Evolutionary conservation across 2,113 vertebrate genomes (phyloP).

Genomic region (Charadrius vociferus): DNA sequence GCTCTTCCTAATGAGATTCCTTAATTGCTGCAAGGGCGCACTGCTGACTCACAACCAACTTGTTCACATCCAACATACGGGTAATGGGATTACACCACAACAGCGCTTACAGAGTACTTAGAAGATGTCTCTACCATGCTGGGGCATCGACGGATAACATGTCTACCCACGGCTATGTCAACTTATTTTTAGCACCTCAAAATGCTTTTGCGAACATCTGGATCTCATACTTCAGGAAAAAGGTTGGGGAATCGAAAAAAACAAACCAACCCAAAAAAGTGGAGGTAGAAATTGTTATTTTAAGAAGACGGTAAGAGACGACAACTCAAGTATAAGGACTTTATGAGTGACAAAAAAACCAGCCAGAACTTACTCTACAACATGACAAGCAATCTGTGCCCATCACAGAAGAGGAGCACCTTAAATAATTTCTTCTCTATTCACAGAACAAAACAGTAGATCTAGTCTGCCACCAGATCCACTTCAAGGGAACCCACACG

Average conservation of each 20-base stretch:
- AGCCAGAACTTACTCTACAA: not conserved
- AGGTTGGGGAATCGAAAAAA: not conserved
- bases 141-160: not conserved
- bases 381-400: not conserved
- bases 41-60: not conserved
- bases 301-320: not conserved
- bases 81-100: not conserved
- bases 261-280: not conserved
- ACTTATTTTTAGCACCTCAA: not conserved
- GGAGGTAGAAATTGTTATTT: constrained; percentile 64
- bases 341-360: not conserved
- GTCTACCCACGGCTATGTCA: not conserved
- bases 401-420: not conserved
- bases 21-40: not conserved
- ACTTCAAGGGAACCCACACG: not conserved
- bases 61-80: not conserved
- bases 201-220: not conserved
- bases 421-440: not conserved
- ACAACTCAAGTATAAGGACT: constrained; percentile 50
- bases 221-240: not conserved
- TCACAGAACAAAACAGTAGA: constrained; percentile 9
- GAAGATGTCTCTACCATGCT: not conserved
- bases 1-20: not conserved
- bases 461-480: not conserved
- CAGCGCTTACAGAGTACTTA: not conserved